Percentiles rank a stretch among this genome's conserved stretches.
Conservation (phyloP, 2,888 invertebrate genomes). For the Ormyrus nitidulus region DNA sequence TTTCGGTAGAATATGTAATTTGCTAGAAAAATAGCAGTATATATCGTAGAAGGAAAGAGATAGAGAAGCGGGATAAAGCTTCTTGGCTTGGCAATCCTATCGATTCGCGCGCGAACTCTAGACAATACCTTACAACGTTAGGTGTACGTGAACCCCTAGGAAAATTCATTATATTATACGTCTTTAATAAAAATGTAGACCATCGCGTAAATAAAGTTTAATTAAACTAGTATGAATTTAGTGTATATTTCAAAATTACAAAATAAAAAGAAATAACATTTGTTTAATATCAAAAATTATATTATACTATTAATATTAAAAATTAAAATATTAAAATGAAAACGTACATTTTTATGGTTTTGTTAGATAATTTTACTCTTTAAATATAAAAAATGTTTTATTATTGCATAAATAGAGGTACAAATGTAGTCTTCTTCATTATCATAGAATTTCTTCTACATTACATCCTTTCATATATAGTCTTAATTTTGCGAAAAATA, state of each 20-base stretch:
- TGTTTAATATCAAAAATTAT: not conserved
- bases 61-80: slow-evolving; percentile 11
- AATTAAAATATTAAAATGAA: not conserved
- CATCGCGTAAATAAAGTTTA: too few relatives aligned
- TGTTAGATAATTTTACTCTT: slow-evolving; percentile 12
- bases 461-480: slow-evolving; percentile 18
- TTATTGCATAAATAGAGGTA: slow-evolving; percentile 52
- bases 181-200: too few relatives aligned
- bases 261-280: too few relatives aligned
- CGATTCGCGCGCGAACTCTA: slow-evolving; percentile 38
- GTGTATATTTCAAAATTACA: too few relatives aligned
- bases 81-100: slow-evolving; percentile 35
- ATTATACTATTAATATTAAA: not conserved
- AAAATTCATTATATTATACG: too few relatives aligned
- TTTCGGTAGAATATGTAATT: too few relatives aligned
- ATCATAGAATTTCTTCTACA: slow-evolving; percentile 28
- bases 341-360: not conserved
- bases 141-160: slow-evolving; percentile 4
- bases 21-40: slow-evolving; percentile 17
- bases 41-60: slow-evolving; percentile 3
- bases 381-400: slow-evolving; percentile 51
- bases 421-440: slow-evolving; percentile 40
- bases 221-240: too few relatives aligned
- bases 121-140: slow-evolving; percentile 36
- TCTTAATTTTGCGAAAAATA: not conserved